Conservation (phyloP, 37 sponge, comb jelly and placozoan species). For the Haliclona indistincta region DNA sequence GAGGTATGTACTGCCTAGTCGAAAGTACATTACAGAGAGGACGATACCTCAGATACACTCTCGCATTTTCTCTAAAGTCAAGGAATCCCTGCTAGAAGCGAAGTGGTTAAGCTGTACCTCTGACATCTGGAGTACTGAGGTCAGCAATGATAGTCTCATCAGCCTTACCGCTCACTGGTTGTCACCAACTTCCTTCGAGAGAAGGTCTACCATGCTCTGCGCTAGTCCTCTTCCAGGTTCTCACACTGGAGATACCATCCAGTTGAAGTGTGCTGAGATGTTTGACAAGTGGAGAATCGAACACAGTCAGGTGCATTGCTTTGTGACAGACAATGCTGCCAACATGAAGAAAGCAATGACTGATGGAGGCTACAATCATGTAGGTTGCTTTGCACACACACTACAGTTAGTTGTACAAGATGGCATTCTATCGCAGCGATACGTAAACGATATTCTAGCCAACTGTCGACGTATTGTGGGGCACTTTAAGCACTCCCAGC, state of each 20-base stretch:
- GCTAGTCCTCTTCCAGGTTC: constrained; percentile 24
- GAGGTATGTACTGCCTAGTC: constrained; percentile 40
- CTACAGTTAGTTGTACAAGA: constrained; percentile 50
- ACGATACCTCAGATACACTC: constrained; percentile 5
- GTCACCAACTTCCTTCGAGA: too few relatives aligned
- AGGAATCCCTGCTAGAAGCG: neutral
- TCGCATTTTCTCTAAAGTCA: constrained; percentile 6
- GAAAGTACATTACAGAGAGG: constrained; percentile 40
- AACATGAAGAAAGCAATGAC: constrained; percentile 47
- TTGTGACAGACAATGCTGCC: constrained; percentile 38
- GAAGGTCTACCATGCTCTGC: constrained; percentile 26
- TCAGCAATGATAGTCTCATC: too few relatives aligned
- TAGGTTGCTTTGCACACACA: constrained; percentile 55
- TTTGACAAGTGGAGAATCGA: constrained; percentile 34
- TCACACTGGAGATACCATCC: constrained; percentile 44
- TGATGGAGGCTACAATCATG: constrained; percentile 2
- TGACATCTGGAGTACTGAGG: constrained; percentile 40
- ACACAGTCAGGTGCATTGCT: constrained; percentile 10
- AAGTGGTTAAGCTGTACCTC: constrained; percentile 36
- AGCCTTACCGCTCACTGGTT: too few relatives aligned
- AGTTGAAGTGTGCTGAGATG: constrained; percentile 20
- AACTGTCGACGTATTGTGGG: constrained; percentile 48
- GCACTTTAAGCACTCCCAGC: constrained; percentile 35
- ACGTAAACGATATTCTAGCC: constrained; percentile 27
- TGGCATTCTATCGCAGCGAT: constrained; percentile 40